These are phyloP conservation scores for Pipa parva DNA, from an alignment of 2,113 vertebrate genomes.

Conservation along the genomic window DNA sequence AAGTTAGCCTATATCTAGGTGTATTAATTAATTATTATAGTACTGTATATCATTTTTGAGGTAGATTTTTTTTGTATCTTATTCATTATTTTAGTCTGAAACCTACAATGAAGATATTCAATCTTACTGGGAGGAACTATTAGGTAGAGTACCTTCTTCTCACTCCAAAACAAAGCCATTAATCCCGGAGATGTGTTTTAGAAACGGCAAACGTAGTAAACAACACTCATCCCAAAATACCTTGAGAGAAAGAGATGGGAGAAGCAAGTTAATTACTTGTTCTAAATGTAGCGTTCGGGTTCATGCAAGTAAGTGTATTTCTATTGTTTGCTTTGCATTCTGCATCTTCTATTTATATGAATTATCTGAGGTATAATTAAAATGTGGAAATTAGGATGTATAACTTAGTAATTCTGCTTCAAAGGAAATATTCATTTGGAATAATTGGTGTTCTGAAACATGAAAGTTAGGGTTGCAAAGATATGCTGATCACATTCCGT, in stretches of 20 bases:
- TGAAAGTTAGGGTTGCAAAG: too few relatives aligned
- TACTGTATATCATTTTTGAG: too few relatives aligned
- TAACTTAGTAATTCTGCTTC: too few relatives aligned
- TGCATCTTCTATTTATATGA: neutral
- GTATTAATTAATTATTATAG: too few relatives aligned
- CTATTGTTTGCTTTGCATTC: constrained; percentile 22
- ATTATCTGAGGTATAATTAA: too few relatives aligned
- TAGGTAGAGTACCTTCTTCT: constrained; percentile 43
- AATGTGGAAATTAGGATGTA: too few relatives aligned
- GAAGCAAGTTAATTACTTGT: constrained; percentile 85
- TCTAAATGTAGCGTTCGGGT: constrained; percentile 80
- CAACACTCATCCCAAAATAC: constrained; percentile 78
- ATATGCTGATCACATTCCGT: too few relatives aligned
- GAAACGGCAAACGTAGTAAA: constrained; percentile 80
- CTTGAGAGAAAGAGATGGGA: constrained; percentile 87
- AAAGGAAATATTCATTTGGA: too few relatives aligned
- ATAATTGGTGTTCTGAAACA: too few relatives aligned
- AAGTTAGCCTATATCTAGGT: too few relatives aligned
- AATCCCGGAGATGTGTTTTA: constrained; percentile 94
- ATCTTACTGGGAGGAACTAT: constrained; percentile 44
- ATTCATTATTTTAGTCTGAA: constrained; percentile 70
- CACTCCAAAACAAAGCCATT: constrained; percentile 74
- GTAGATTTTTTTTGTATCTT: constrained; percentile 19
- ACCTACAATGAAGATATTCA: constrained; percentile 64
- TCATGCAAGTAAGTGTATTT: constrained; percentile 87